phyloP scores from a whole-genome alignment of 2,113 vertebrate species.

The Phycodurus eques region DNA sequence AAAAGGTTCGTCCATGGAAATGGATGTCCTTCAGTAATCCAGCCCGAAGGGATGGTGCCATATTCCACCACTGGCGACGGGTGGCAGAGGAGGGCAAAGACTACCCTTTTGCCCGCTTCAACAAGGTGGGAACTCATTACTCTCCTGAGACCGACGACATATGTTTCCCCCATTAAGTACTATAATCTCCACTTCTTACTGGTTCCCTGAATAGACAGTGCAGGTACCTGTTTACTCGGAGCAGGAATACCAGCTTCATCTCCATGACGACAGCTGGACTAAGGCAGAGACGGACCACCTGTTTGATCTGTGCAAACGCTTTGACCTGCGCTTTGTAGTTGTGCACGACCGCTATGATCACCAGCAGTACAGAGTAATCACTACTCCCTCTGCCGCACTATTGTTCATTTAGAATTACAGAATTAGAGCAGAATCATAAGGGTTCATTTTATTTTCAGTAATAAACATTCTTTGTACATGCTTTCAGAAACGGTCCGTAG shows the following conservation, averaged over 20 bases:
- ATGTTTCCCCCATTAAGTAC: background rate
- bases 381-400: background rate
- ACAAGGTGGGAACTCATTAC: slow-evolving; percentile 80
- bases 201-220: slow-evolving; percentile 74
- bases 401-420: background rate
- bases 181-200: background rate
- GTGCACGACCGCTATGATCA: slow-evolving; percentile 97
- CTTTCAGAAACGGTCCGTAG: slow-evolving; percentile 91
- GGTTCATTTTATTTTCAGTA: background rate
- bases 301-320: slow-evolving; percentile 93
- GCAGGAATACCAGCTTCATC: slow-evolving; percentile 96
- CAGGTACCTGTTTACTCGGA: slow-evolving; percentile 96
- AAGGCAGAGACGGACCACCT: slow-evolving; percentile 97
- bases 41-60: slow-evolving; percentile 90
- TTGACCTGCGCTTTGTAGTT: slow-evolving; percentile 92
- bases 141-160: background rate
- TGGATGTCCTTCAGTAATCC: slow-evolving; percentile 99
- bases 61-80: slow-evolving; percentile 98
- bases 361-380: slow-evolving; percentile 93
- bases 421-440: background rate
- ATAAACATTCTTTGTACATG: slow-evolving; percentile 6
- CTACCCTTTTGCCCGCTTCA: slow-evolving; percentile 97
- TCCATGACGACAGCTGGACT: slow-evolving; percentile 96
- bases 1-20: slow-evolving; percentile 97
- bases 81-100: slow-evolving; percentile 96